Evolutionary conservation across 1,140 invertebrate genomes (phyloP), one percentile per base, ranked within the genome.

Genomic region (Drosophila santomea): DNA sequence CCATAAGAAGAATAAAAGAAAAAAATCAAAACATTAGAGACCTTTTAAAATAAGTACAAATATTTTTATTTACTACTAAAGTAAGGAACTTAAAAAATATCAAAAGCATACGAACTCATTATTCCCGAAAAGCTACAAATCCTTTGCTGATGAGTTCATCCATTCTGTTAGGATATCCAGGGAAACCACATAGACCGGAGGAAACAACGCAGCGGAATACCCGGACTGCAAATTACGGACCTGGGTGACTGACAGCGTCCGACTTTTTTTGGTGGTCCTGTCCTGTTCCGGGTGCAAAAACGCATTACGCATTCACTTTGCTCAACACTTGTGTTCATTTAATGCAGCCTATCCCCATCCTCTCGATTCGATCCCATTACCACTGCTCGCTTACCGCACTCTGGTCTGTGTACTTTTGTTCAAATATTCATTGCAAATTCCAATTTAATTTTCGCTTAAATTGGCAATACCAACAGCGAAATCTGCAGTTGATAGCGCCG

Each of bases 381-480:
- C 25, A 35, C 11, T 36, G 25, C 20, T 35, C 44, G 20, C 36
- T 35, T 45, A 41, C 38, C 60, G 52, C 71, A 38, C 52, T 41
- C 44, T 32, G 66, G 41, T 28, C 36, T 58, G 72, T 80, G 59
- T 61, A 60, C 67, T 61, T 84, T 67, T 85, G 77, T 81, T 84
- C 64, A 84, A 84, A 84, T 81, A 84, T 84, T 84, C 78, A 84
- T 84, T 86, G 82, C 73, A 66, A 84, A 86, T 84, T 84, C 81
- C 81, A 84, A 84, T 84, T 81, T 64, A 83, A 84, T 86, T 84
- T 86, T 63, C 81, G 73, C 81, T 84, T 84, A 80, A 84, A 84
- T 78, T 86, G 82, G 74, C 78, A 77, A 81, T 86, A 79, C 81
- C 81, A 80, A 86, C 72, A 85, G 72, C 66, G 63, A 80, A 58